phyloP scores from a whole-genome alignment of 2,113 vertebrate species.

The Saimiri boliviensis region DNA sequence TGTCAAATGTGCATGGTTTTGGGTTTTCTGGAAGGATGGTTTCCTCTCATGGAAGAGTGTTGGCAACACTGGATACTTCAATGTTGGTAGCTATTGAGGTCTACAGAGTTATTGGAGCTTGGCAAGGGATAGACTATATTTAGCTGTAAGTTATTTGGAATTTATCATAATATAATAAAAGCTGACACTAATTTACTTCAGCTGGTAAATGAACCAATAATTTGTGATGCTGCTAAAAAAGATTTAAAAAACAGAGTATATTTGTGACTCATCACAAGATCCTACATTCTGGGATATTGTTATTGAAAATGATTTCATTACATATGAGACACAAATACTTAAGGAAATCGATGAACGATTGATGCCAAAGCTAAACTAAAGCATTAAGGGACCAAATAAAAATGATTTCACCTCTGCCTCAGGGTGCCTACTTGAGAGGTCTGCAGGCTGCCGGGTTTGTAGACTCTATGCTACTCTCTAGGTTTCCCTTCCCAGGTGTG shows the following conservation, averaged over 20 bases:
- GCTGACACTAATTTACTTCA: background rate
- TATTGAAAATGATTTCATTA: background rate
- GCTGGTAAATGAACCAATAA: background rate
- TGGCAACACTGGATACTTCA: background rate
- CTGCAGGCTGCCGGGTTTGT: background rate
- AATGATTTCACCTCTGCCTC: background rate
- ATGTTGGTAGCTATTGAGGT: background rate
- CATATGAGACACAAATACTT: background rate
- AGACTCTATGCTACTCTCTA: background rate
- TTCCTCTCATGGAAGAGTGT: background rate
- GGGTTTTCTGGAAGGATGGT: background rate
- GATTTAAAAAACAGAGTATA: background rate
- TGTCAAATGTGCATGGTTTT: background rate
- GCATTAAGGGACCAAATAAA: background rate
- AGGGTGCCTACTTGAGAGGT: background rate
- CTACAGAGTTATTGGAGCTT: background rate
- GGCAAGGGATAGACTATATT: background rate
- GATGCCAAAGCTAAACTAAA: background rate
- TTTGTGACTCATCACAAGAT: background rate
- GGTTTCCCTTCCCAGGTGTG: fast-evolving
- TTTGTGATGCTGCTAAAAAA: background rate
- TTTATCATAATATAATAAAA: background rate
- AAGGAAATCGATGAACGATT: background rate
- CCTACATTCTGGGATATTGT: background rate
- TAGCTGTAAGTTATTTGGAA: background rate